These are phyloP conservation scores for Parazoanthus darwini DNA, from an alignment of 92 coral and sea anemone species.

Conservation along the genomic window DNA sequence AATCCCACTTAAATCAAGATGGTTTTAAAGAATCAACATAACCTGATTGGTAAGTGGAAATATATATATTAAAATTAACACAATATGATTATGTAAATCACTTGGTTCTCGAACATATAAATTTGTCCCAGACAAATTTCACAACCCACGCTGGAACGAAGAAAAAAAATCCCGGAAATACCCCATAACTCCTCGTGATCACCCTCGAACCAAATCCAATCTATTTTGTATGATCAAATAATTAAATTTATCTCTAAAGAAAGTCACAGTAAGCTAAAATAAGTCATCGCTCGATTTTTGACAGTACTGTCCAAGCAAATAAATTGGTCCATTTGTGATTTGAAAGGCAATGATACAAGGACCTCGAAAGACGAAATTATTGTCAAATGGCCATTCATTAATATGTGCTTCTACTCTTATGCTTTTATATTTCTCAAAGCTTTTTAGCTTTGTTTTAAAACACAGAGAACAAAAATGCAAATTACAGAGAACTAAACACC, in stretches of 20 bases:
- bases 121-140: background rate
- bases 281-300: too few species aligned
- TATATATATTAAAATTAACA: too few species aligned
- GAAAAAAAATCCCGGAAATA: background rate
- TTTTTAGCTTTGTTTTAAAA: background rate
- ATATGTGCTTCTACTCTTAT: background rate
- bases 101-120: background rate
- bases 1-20: too few species aligned
- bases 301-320: too few species aligned
- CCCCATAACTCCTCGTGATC: background rate
- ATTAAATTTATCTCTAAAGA: too few species aligned
- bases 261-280: too few species aligned
- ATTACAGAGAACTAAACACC: background rate
- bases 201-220: background rate
- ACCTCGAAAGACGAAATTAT: background rate
- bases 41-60: too few species aligned
- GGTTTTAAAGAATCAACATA: too few species aligned
- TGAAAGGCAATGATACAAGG: background rate
- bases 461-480: background rate
- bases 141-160: background rate
- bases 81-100: too few species aligned
- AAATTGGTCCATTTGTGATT: background rate
- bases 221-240: background rate
- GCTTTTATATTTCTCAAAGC: too few species aligned
- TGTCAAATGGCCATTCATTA: background rate